Evolutionary conservation across 2,797 vertebrate species (phyloP).

Genomic region (Heliangelus exortis): DNA sequence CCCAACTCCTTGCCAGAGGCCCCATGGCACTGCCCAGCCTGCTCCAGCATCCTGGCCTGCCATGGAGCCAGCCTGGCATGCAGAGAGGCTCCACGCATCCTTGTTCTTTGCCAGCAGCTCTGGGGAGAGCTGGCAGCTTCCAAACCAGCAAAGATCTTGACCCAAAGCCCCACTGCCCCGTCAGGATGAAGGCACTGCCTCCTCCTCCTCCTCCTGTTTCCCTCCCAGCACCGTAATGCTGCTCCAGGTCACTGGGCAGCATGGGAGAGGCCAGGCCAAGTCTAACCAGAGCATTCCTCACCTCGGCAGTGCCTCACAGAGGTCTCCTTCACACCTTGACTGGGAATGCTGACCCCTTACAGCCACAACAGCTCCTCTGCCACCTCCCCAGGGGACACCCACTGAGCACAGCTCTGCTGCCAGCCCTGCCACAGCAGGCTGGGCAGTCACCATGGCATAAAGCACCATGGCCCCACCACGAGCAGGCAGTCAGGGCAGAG

Average conservation of each 20-base stretch:
- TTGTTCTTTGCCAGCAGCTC: not conserved
- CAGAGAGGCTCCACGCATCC: fast-evolving
- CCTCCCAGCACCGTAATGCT: fast-evolving
- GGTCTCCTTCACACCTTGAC: fast-evolving
- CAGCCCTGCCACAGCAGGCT: fast-evolving
- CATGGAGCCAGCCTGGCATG: fast-evolving
- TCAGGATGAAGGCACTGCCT: not conserved
- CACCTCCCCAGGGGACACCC: fast-evolving
- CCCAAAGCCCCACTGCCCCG: fast-evolving
- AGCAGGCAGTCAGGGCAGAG: not conserved
- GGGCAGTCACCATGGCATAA: not conserved
- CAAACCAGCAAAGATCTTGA: not conserved
- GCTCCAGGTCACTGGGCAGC: fast-evolving
- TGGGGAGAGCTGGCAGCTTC: not conserved
- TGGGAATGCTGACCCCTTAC: not conserved
- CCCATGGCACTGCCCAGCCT: not conserved
- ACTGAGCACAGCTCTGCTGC: fast-evolving
- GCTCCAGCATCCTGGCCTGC: fast-evolving
- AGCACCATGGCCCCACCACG: fast-evolving
- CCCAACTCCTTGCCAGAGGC: not conserved
- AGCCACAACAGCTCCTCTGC: not conserved
- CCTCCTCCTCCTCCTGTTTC: not conserved
- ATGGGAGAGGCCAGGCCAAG: not conserved
- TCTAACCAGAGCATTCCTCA: fast-evolving
- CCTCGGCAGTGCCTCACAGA: not conserved